Base-by-base conservation (phyloP, 2,888 invertebrate species). In the Galeopsomyia nigrocyanea region DNA sequence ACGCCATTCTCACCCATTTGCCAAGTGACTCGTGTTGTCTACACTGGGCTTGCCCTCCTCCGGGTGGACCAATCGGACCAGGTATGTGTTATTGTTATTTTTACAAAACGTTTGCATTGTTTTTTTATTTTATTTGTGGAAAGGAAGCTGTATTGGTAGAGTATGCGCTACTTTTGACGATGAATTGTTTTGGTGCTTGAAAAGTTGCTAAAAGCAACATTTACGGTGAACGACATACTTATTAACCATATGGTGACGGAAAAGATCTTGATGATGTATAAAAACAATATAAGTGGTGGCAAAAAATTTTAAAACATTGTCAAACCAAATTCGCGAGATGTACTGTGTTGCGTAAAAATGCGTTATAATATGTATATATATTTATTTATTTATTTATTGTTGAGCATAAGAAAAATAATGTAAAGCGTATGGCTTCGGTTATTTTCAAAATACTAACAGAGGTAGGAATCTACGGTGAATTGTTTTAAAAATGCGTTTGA, bases 21-120 rank as follows among this genome's bases (percentile, higher is more conserved):
- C 91, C 91, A 5, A 93, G 92, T 68, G 95, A 96, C 78, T 94
- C 95, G 75, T 96, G 96, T 82, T 96, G 96, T 86, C 90, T 92
- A 80, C 91, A 92, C 73, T 96, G 96, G 96, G 89, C 84, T 75
- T 89, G 89, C 74, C 17, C 67, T 19, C 13, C 39, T 26, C 49
- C 22, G 17, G 50, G 9, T 31, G 56, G 26, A 26, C 26, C 10
- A 39, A 58, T 13, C 1, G 7, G 56, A 3, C 62, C 77, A 78
- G 79, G 79, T 79, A 79, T 55, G 13, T 7, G 2, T 51, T 19
- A n/a, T 19, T 2, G 3, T 51, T 16, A 1, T 51, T 19, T 51
- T 19, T 1, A 13, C 17, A 7, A 51, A 51, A 51, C 19, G 51
- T 51, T 51, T 39, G 39, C 39, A 7, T 39, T 39, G 7, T 10